Evolutionary conservation across 2,888 invertebrate species (phyloP).

Genomic region (Lymantria monacha): DNA sequence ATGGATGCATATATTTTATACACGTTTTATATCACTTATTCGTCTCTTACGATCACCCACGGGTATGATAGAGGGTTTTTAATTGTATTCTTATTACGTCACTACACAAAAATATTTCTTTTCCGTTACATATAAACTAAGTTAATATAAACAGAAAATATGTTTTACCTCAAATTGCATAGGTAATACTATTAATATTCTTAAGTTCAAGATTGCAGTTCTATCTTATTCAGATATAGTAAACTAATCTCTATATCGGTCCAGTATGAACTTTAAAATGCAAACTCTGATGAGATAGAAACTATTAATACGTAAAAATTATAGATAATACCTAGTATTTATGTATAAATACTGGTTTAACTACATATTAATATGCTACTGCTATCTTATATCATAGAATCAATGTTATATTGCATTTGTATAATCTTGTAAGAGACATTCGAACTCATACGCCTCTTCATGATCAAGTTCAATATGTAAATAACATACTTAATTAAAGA

Average conservation of each 20-base stretch:
- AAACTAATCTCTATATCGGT: neutral
- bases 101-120: too few relatives aligned
- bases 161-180: too few relatives aligned
- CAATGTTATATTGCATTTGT: neutral
- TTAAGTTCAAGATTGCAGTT: too few relatives aligned
- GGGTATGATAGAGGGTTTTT: too few relatives aligned
- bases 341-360: constrained; percentile 1
- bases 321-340: neutral
- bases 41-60: too few relatives aligned
- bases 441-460: neutral
- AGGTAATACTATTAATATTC: too few relatives aligned
- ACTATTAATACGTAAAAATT: neutral
- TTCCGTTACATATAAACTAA: too few relatives aligned
- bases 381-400: constrained; percentile 3
- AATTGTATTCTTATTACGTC: too few relatives aligned
- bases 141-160: too few relatives aligned
- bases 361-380: neutral
- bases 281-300: neutral
- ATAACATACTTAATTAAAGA: constrained; percentile 7
- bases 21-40: too few relatives aligned
- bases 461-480: constrained; percentile 4
- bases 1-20: too few relatives aligned
- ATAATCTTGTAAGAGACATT: neutral
- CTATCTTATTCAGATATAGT: too few relatives aligned
- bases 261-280: neutral